Base-by-base conservation (phyloP, 2,113 vertebrate species). In the Serinus canaria region DNA sequence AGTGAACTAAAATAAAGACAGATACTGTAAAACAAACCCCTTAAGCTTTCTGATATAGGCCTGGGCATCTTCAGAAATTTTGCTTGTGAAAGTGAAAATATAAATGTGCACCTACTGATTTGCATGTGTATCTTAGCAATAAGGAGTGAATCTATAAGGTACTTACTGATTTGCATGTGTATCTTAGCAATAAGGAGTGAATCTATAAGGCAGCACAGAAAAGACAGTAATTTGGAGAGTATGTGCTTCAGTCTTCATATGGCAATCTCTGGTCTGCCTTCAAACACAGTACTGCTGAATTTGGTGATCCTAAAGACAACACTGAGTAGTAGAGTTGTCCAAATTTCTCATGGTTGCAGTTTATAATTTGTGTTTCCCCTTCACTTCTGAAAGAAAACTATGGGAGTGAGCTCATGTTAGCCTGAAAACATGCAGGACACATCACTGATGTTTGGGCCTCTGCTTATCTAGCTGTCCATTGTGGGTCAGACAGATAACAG, bases 401-500 rank as follows among this genome's bases (percentile, higher is more conserved):
- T 16, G 37, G 20, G 33, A 68, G 22, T 23, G 47, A 41, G 60
- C n/a, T 76, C 27, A 2, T 0, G 0, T 52, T 55, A 31, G n/a
- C 27, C 74, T 24, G 33, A 64, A 50, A 89, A 68, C 6, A 14
- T 8, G 8, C 14, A 52, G 93, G 59, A 53, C 39, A 24, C 60
- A 12, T 21, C 13, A 11, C 52, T 72, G 77, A 2, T 82, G 49
- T 83, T 69, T 85, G 68, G 79, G 92, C 86, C 83, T 77, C 85
- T 67, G 14, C 63, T 74, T 55, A 55, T 90, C 56, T 20, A 33
- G 63, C 70, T 31, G 53, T 39, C 43, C 16, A 7, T 43, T 85
- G 82, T 69, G 78, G 95, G 92, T 90, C 92, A 96, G 74, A 66
- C 59, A 72, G 69, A 59, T 35, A 76, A 62, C 25, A 90, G 69